These are phyloP conservation scores for Microtus richardsoni DNA, from an alignment of 2,113 vertebrate genomes.

Conservation along the genomic window DNA sequence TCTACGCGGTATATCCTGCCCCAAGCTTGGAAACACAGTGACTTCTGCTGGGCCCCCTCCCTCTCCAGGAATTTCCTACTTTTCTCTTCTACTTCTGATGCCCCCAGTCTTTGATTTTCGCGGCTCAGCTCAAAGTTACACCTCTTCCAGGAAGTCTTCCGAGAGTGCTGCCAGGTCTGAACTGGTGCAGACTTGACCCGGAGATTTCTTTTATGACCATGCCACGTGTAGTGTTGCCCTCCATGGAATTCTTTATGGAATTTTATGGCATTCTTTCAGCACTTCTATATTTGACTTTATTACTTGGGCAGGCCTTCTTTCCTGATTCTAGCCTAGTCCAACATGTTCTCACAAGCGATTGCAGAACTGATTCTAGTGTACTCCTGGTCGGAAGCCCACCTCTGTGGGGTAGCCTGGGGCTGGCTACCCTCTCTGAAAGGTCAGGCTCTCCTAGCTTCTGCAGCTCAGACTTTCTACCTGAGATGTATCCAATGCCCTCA, in stretches of 20 bases:
- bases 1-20: conserved; percentile 56
- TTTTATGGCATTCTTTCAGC: conserved; percentile 65
- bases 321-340: conserved; percentile 39
- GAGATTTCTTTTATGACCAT: not conserved
- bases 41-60: conserved; percentile 58
- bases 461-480: not conserved
- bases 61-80: conserved; percentile 75
- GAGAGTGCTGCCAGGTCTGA: conserved; percentile 24
- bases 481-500: not conserved
- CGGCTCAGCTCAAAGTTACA: not conserved
- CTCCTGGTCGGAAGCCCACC: not conserved
- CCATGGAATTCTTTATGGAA: not conserved
- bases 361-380: conserved; percentile 9
- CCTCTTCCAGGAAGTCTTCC: conserved; percentile 75
- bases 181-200: not conserved
- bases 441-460: not conserved
- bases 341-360: conserved; percentile 48
- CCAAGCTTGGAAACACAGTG: conserved; percentile 64
- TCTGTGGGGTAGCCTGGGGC: not conserved
- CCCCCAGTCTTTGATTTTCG: not conserved
- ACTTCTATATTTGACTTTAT: conserved; percentile 59
- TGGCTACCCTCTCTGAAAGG: conserved; percentile 30
- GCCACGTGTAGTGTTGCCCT: not conserved
- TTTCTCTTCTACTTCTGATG: conserved; percentile 53
- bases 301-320: conserved; percentile 44